Percentiles rank a stretch among this genome's conserved stretches.
These are phyloP conservation scores for Vultur gryphus DNA, from an alignment of 2,797 vertebrate species.

Conservation along the genomic window DNA sequence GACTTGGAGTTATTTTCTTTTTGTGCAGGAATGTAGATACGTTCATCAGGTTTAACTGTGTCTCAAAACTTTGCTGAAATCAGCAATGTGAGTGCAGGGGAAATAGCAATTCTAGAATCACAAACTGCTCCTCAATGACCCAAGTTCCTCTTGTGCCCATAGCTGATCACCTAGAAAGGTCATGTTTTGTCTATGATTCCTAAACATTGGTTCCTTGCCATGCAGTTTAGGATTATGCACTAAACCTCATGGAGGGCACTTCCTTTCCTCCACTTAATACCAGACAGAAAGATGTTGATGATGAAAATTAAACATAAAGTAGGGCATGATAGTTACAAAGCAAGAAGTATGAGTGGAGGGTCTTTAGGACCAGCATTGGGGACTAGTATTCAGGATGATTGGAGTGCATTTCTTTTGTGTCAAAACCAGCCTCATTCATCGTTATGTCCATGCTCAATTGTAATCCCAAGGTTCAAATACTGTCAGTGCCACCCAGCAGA, in stretches of 20 bases:
- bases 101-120: not conserved
- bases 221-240: not conserved
- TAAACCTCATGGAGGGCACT: not conserved
- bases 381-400: not conserved
- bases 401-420: not conserved
- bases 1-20: not conserved
- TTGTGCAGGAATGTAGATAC: not conserved
- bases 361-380: not conserved
- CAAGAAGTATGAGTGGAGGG: not conserved
- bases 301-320: not conserved
- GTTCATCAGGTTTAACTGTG: not conserved
- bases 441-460: not conserved
- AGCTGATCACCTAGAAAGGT: not conserved
- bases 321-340: not conserved
- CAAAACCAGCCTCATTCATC: not conserved
- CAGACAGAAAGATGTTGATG: not conserved
- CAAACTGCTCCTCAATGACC: not conserved
- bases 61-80: not conserved
- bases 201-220: not conserved
- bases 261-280: not conserved
- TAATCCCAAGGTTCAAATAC: not conserved
- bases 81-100: not conserved
- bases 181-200: not conserved
- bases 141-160: not conserved
- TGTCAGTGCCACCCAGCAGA: not conserved